phyloP scores from a whole-genome alignment of 1,140 invertebrate genomes.

The Sitodiplosis mosellana region DNA sequence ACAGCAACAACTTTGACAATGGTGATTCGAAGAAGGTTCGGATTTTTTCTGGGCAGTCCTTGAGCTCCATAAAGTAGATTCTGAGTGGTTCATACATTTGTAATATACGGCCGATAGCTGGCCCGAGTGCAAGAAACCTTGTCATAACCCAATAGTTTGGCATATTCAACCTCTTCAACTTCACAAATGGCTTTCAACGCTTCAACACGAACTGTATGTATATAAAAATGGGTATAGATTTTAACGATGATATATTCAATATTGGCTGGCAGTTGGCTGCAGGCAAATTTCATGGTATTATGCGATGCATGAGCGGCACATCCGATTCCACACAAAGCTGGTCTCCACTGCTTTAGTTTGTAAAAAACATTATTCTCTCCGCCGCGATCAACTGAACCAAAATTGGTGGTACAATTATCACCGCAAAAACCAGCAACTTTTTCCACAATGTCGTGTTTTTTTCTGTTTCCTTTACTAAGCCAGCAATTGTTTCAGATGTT shows the following conservation, averaged over 20 bases:
- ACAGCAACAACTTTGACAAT: background rate
- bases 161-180: constrained; percentile 6
- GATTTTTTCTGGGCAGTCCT: background rate
- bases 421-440: background rate
- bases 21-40: background rate
- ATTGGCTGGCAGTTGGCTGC: constrained; percentile 6
- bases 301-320: constrained; percentile 7
- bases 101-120: background rate
- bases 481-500: background rate
- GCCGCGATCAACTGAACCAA: background rate
- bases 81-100: background rate
- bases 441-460: background rate
- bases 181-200: constrained; percentile 8
- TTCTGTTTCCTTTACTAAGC: background rate
- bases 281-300: constrained; percentile 7
- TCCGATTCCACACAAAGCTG: constrained; percentile 6
- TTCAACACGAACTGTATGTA: constrained; percentile 8
- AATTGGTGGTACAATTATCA: background rate
- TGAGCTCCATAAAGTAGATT: background rate
- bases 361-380: background rate
- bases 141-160: constrained; percentile 7
- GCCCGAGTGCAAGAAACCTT: constrained; percentile 7
- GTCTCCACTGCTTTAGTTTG: constrained; percentile 1
- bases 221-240: constrained; percentile 10
- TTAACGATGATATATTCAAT: constrained; percentile 5